Conservation (phyloP, 2,888 invertebrate species). For the Crematogaster levior region DNA sequence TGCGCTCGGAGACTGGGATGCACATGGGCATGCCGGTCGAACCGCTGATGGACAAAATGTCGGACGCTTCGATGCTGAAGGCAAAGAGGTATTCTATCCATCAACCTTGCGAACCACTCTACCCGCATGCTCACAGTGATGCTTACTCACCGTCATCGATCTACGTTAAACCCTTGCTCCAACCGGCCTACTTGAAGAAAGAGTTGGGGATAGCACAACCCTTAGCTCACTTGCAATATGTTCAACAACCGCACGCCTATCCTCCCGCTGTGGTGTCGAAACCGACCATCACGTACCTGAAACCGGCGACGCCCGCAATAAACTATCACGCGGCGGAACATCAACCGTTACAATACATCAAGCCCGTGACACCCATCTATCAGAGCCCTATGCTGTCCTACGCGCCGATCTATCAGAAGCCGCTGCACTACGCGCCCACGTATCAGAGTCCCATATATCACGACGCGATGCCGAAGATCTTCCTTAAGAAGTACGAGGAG, state of each 20-base stretch:
- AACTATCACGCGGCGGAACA: conserved; percentile 63
- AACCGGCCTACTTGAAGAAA: conserved; percentile 71
- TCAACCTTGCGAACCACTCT: conserved; percentile 80
- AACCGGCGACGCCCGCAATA: conserved; percentile 57
- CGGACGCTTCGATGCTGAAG: conserved; percentile 67
- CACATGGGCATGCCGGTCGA: conserved; percentile 69
- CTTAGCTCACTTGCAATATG: conserved; percentile 67
- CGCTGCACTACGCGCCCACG: conserved; percentile 76
- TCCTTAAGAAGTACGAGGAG: conserved; percentile 67
- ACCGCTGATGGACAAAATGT: conserved; percentile 54
- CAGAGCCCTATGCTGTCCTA: conserved; percentile 68
- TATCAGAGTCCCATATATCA: conserved; percentile 74
- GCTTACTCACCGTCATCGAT: conserved; percentile 69
- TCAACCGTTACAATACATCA: conserved; percentile 63
- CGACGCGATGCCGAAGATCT: conserved; percentile 59
- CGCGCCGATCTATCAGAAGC: conserved; percentile 76
- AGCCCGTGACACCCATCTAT: conserved; percentile 59
- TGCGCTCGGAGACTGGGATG: conserved; percentile 72
- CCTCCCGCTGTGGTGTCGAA: conserved; percentile 66
- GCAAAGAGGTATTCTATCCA: conserved; percentile 77
- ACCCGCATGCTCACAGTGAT: conserved; percentile 68
- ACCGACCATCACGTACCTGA: conserved; percentile 74
- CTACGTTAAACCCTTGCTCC: conserved; percentile 71
- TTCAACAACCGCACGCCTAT: conserved; percentile 70
- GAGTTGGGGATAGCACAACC: conserved; percentile 58